phyloP scores from a whole-genome alignment of 1,140 invertebrate species.

The Drosophila biarmipes region DNA sequence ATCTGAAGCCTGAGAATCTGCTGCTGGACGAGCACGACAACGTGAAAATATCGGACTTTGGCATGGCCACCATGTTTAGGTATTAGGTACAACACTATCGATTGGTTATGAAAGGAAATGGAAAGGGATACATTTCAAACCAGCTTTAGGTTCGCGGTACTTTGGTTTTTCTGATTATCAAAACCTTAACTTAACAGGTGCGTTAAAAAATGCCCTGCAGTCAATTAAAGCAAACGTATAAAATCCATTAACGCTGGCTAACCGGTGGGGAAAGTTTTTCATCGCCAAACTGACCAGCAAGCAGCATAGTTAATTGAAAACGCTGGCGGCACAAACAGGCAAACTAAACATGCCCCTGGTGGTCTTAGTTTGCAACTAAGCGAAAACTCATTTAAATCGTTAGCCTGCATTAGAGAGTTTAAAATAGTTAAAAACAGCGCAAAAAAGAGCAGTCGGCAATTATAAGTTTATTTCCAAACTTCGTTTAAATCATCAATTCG shows the following conservation, averaged over 20 bases:
- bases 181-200: neutral
- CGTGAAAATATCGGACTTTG: conserved; percentile 98
- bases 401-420: neutral
- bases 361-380: conserved; percentile 22
- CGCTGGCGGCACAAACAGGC: conserved; percentile 9
- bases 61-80: conserved; percentile 95
- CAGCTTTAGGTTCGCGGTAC: neutral
- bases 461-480: neutral
- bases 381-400: conserved; percentile 25
- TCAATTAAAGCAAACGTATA: conserved; percentile 11
- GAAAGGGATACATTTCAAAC: neutral
- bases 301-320: conserved; percentile 44
- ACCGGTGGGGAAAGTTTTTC: conserved; percentile 22
- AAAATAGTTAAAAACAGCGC: neutral
- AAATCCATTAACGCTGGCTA: conserved; percentile 32
- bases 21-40: conserved; percentile 94
- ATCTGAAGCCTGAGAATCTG: conserved; percentile 98
- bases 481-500: neutral
- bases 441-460: neutral
- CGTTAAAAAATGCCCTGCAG: neutral
- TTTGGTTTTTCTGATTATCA: too few species aligned
- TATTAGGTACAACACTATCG: conserved; percentile 84
- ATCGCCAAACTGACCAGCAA: conserved; percentile 28
- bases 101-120: neutral
- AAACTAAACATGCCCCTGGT: conserved; percentile 15